Base-by-base conservation (phyloP, 2,113 vertebrate genomes). In the Stigmatopora argus region DNA sequence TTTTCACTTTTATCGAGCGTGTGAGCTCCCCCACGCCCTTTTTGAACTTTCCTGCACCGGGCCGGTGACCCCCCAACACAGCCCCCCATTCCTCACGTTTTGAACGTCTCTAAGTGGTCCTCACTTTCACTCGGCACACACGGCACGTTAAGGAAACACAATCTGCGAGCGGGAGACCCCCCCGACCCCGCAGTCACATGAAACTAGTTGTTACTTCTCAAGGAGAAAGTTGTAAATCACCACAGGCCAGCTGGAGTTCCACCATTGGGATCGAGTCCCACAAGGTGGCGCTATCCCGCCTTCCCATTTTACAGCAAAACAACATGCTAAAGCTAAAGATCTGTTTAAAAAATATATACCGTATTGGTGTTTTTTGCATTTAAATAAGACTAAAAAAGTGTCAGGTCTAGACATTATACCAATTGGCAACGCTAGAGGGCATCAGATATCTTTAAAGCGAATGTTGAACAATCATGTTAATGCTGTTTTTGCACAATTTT, bases 171-270 rank as follows among this genome's bases (percentile, higher is more conserved):
- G 74, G 84, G 82, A 85, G 84, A 81, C 85, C 85, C 48, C 10
- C 51, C 1, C 49, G n/a, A 11, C 52, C 21, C 52, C 21, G 4
- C 75, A 79, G 77, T 62, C 81, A 82, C 84, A 85, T 88, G 78
- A 87, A 89, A 86, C 88, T 83, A 79, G 87, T 81, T 90, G 89
- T 89, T 88, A 88, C 87, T 87, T 85, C 81, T 74, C 71, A 79
- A 75, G 86, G 77, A 31, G 84, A 81, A 59, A 79, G 81, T 77
- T 48, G 82, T 88, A 88, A 86, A 89, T 88, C 87, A 89, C 81
- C 74, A 38, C 61, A 77, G 82, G 81, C 79, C 72, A 67, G 70
- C 77, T 83, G 84, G 85, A 79, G 21, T 41, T 62, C 5, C 3
- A 17, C 46, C 26, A 15, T 26, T 2, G 4, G n/a, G 19, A 6